Base-by-base conservation (phyloP, 35 echinoderm and acorn worm genomes). In the Apostichopus parvimensis region DNA sequence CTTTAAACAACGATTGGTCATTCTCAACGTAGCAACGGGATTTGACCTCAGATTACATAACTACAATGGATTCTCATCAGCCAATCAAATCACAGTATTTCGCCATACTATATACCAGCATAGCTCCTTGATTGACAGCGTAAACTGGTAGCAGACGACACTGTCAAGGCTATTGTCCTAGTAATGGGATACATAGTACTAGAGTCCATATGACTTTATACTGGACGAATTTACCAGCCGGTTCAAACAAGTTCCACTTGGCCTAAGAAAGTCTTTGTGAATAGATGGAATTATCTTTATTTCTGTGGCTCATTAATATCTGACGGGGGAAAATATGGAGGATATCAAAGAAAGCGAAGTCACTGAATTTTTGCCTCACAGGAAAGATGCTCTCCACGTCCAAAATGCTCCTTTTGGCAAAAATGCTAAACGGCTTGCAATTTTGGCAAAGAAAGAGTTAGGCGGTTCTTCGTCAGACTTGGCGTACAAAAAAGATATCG, bases 321-420 rank as follows among this genome's bases (percentile, higher is more conserved):
- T 61, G 58, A 75, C 71, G 14, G 71, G 3, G 11, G 18, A 14
- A 7, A 58, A 23, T 60, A 58, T 58, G 81, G 56, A 84, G 23
- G 81, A 84, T 12, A 84, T 84, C 14, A 84, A 58, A n/a, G 55
- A 84, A 18, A 84, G 20, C 56, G 81, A 84, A 84, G 23, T 22
- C 55, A 84, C 11, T 8, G 57, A 59, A 17, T 84, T 84, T 84
- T 22, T 84, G 8, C 81, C 81, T 58, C 81, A 84, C 57, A 25
- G 81, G 81, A 84, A 84, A 84, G 81, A 84, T 84, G 81, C 81
- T 22, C 57, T 84, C 15, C 81, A 56, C 6, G 15, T 22, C n/a
- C 53, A 84, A 59, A 60, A 60, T 17, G 25, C 54, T 23, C 81
- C 53, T 57, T 84, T 60, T 60, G 53, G 81, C 21, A 58, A 84